Evolutionary conservation across 1,140 invertebrate species (phyloP), one percentile per base, ranked within the genome.

Genomic region (Drosophila simulans): DNA sequence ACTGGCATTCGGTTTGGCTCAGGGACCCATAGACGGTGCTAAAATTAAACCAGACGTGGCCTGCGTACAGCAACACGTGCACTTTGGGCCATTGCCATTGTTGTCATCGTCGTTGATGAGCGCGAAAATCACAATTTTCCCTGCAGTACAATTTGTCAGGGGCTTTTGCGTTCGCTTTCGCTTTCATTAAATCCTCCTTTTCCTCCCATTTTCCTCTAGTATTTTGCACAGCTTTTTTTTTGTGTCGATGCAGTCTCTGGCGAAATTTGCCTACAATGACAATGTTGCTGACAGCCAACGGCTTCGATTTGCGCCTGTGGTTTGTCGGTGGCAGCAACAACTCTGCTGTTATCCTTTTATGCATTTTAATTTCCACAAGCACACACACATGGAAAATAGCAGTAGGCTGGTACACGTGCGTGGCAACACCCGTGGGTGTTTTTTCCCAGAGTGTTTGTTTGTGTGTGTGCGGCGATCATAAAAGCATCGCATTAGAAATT

Each of bases 401-500:
- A 25, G 63, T 52, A 65, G 83, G 65, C 65, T 27, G 48, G 53
- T 58, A 52, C 75, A 86, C 83, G 83, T 88, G 75, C 78, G 49
- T 55, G 57, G 65, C 58, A 73, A 81, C 62, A 80, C 81, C 81
- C 81, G 63, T 85, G 81, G 81, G 81, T 85, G 81, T 81, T 85
- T 85, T 81, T 81, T 72, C 54, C 59, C 45, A 45, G 43, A 59
- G 78, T 56, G 73, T 77, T 55, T 73, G 68, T 81, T 7, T 31
- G 63, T 81, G 68, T 69, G 69, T 83, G 73, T 66, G 69, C 45
- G 20, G 53, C 82, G 68, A 76, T 80, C 83, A 88, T 88, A 89
- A 88, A 89, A 88, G 71, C 82, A 78, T 66, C 83, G 77, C 83
- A 89, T 88, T 88, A 89, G 84, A 88, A 88, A 88, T 88, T 89